Conservation (phyloP, 2,888 invertebrate genomes). For the Pherbina coryleti region DNA sequence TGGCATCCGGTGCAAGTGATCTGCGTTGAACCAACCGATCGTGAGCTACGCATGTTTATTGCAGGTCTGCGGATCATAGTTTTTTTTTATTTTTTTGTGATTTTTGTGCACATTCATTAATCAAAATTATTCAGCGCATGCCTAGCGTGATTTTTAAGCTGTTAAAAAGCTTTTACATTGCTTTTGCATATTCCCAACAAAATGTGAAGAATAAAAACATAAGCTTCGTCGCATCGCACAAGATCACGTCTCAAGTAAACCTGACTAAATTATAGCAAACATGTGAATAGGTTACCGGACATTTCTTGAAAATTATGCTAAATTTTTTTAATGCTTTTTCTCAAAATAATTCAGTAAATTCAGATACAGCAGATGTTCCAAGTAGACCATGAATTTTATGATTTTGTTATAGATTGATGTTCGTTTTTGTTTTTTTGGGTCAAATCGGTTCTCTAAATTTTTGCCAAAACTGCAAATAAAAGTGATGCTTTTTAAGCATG, state of each 20-base stretch:
- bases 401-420: not conserved
- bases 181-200: not conserved
- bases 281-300: not conserved
- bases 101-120: not conserved
- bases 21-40: not conserved
- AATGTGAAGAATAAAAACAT: not conserved
- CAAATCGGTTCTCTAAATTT: not conserved
- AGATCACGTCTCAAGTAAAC: not conserved
- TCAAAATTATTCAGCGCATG: constrained; percentile 2
- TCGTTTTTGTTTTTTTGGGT: not conserved
- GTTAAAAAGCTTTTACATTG: not conserved
- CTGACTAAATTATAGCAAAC: no score
- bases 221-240: not conserved
- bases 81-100: not conserved
- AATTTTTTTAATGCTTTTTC: not conserved
- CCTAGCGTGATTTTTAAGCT: not conserved
- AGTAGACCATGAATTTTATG: constrained; percentile 24
- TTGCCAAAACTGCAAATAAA: not conserved
- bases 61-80: not conserved
- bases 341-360: no score
- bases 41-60: not conserved
- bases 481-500: not conserved
- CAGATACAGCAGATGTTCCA: constrained; percentile 6
- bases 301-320: not conserved
- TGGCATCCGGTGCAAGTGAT: constrained; percentile 31